Evolutionary conservation across 2,888 invertebrate species (phyloP).

Genomic region (Agriotes lineatus): DNA sequence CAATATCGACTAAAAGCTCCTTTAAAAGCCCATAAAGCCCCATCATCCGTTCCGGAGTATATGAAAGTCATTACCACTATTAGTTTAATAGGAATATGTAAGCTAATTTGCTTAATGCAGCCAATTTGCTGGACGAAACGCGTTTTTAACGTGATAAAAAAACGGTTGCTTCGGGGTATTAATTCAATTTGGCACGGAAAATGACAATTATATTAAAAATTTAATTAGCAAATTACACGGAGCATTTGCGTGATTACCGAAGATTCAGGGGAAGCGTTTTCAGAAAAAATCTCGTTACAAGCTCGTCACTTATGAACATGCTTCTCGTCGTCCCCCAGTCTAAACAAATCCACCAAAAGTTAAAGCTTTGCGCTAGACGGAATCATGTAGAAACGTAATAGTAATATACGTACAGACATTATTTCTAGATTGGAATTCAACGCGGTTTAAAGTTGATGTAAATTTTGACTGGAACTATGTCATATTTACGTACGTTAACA

Average conservation of each 20-base stretch:
- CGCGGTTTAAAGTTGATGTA: too few relatives aligned
- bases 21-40: conserved; percentile 9
- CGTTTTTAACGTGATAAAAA: conserved; percentile 15
- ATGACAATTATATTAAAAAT: conserved; percentile 20
- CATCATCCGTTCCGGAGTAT: conserved; percentile 6
- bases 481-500: too few relatives aligned
- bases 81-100: conserved; percentile 8
- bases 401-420: too few relatives aligned
- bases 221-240: conserved; percentile 15
- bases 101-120: conserved; percentile 19
- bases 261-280: not conserved
- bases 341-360: too few relatives aligned
- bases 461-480: too few relatives aligned
- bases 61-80: conserved; percentile 25
- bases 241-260: not conserved
- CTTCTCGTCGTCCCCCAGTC: too few relatives aligned
- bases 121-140: conserved; percentile 3
- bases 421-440: too few relatives aligned
- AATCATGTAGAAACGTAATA: too few relatives aligned
- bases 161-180: not conserved
- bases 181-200: conserved; percentile 23
- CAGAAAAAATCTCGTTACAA: not conserved
- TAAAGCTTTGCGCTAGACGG: too few relatives aligned
- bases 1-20: conserved; percentile 32
- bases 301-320: too few relatives aligned